These are phyloP conservation scores for Bacillus rossius DNA, from an alignment of 1,140 invertebrate species.

Conservation along the genomic window DNA sequence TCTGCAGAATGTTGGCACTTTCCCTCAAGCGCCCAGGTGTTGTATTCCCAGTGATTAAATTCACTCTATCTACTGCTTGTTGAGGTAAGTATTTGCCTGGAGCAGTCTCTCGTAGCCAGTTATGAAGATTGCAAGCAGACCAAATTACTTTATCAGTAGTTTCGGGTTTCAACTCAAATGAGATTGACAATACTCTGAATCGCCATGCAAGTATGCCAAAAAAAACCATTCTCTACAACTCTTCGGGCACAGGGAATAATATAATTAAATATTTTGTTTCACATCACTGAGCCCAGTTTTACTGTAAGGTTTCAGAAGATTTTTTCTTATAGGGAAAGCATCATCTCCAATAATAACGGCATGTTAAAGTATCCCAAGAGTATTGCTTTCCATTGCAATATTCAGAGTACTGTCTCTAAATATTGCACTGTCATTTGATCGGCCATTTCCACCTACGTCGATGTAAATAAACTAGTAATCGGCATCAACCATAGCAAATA, in stretches of 20 bases:
- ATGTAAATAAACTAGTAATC: background rate
- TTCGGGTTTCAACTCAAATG: background rate
- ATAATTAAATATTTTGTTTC: constrained; percentile 11
- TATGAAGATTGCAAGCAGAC: constrained; percentile 5
- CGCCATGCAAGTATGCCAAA: background rate
- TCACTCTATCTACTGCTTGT: constrained; percentile 13
- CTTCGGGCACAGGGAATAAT: background rate
- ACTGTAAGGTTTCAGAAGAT: constrained; percentile 18
- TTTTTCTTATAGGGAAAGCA: constrained; percentile 15
- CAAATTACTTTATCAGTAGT: background rate
- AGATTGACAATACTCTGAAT: constrained; percentile 5
- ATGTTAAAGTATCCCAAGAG: constrained; percentile 5
- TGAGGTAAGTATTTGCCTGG: constrained; percentile 9
- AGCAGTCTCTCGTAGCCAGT: constrained; percentile 19
- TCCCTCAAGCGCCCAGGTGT: constrained; percentile 16
- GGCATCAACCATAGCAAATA: too few relatives aligned
- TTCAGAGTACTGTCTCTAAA: constrained; percentile 11
- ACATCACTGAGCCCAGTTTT: background rate
- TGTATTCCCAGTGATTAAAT: constrained; percentile 18
- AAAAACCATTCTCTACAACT: too few relatives aligned
- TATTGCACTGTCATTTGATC: constrained; percentile 12
- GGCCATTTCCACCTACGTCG: constrained; percentile 10
- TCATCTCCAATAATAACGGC: constrained; percentile 17
- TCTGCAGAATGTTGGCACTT: constrained; percentile 4
- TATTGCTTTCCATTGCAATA: constrained; percentile 16